Evolutionary conservation across 2,888 invertebrate species (phyloP).

Genomic region (Drosophila quasianomalipes): DNA sequence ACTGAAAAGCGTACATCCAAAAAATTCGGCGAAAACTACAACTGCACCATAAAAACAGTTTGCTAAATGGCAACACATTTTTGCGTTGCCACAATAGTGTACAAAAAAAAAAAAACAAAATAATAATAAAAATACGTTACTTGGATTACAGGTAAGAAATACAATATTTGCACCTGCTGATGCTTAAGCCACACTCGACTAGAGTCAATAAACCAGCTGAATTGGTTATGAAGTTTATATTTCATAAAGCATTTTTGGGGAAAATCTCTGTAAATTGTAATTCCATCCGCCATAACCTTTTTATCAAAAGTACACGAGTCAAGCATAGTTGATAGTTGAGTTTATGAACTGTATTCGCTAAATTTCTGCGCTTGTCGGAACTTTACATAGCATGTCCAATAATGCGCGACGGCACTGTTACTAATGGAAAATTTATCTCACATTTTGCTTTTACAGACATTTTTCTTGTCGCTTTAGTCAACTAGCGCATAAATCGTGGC

Average conservation of each 20-base stretch:
- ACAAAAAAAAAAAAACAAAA: constrained; percentile 1
- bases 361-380: not conserved
- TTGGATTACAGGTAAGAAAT: constrained; percentile 37
- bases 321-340: not conserved
- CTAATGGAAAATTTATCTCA: constrained; percentile 47
- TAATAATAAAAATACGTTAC: constrained; percentile 26
- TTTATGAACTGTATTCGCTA: not conserved
- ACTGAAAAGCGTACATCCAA: constrained; percentile 21
- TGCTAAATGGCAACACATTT: constrained; percentile 55
- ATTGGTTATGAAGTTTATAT: not conserved
- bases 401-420: constrained; percentile 26
- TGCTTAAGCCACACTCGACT: constrained; percentile 9
- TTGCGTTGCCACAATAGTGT: constrained; percentile 14
- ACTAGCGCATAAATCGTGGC: constrained; percentile 74
- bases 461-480: constrained; percentile 45
- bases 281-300: too few species aligned
- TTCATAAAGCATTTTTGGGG: not conserved
- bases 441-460: constrained; percentile 11
- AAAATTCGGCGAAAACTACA: constrained; percentile 36
- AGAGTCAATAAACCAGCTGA: not conserved
- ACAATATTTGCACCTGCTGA: constrained; percentile 39
- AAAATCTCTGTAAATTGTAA: too few species aligned
- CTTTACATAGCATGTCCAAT: constrained; percentile 25
- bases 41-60: constrained; percentile 47
- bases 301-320: not conserved